These are phyloP conservation scores for Phragmatobia fuliginosa DNA, from an alignment of 2,888 invertebrate species.

Conservation along the genomic window DNA sequence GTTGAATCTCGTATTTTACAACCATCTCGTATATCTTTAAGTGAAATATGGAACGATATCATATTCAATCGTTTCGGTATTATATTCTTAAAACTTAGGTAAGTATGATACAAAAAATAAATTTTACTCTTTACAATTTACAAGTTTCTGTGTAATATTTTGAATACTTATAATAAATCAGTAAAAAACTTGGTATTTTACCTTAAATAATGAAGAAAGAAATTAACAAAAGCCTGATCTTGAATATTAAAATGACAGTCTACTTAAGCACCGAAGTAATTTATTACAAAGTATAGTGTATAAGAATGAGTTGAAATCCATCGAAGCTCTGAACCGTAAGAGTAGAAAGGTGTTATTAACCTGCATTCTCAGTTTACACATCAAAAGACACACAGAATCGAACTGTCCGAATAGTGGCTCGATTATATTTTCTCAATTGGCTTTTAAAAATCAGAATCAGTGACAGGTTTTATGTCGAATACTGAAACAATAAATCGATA, in stretches of 20 bases:
- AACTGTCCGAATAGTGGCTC: constrained; percentile 54
- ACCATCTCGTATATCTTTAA: constrained; percentile 69
- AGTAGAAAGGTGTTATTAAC: constrained; percentile 44
- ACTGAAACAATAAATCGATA: constrained; percentile 73
- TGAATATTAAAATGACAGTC: constrained; percentile 34
- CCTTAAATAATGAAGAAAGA: constrained; percentile 35
- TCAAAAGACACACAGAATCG: constrained; percentile 54
- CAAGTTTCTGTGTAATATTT: constrained; percentile 55
- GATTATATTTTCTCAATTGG: constrained; percentile 63
- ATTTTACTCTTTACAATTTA: constrained; percentile 48
- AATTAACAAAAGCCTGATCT: constrained; percentile 33
- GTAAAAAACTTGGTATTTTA: constrained; percentile 14
- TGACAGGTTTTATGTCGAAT: constrained; percentile 73
- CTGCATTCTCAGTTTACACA: constrained; percentile 57
- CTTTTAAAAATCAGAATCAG: constrained; percentile 68
- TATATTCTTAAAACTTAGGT: constrained; percentile 56
- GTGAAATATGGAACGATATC: constrained; percentile 70
- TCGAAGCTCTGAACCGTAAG: constrained; percentile 39
- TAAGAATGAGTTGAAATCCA: background rate
- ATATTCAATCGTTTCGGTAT: constrained; percentile 68
- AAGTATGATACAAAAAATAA: constrained; percentile 45
- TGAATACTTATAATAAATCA: constrained; percentile 59
- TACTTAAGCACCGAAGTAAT: constrained; percentile 14
- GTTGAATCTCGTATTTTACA: constrained; percentile 74
- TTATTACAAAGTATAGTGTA: constrained; percentile 11